These are phyloP conservation scores for Hetaerina titia DNA, from an alignment of 2,888 invertebrate species.

Conservation along the genomic window DNA sequence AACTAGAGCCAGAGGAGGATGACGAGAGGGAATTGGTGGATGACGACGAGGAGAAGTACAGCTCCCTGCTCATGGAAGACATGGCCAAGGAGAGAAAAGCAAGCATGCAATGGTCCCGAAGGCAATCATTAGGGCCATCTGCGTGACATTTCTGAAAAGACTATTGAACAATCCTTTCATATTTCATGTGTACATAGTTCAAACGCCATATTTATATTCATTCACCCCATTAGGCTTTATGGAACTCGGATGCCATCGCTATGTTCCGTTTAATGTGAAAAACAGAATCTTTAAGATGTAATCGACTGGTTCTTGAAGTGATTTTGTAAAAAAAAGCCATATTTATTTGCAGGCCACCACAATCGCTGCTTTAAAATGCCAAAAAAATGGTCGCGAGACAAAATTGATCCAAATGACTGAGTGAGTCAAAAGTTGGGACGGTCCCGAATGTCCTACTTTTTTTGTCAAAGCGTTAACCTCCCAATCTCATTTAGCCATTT, in stretches of 20 bases:
- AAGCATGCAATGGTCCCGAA: constrained; percentile 37
- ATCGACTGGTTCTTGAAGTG: not conserved
- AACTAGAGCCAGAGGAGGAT: not conserved
- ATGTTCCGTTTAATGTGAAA: not conserved
- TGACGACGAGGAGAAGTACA: constrained; percentile 48
- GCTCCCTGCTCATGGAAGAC: constrained; percentile 37
- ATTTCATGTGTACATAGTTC: constrained; percentile 48
- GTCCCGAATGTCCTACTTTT: too few relatives aligned
- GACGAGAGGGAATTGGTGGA: not conserved
- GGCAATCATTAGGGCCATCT: constrained; percentile 45
- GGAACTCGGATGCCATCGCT: not conserved
- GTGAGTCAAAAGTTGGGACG: too few relatives aligned
- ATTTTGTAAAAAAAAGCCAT: not conserved
- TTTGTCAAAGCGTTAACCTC: too few relatives aligned
- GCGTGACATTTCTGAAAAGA: not conserved
- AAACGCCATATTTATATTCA: not conserved
- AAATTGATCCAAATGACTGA: not conserved
- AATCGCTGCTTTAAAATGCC: not conserved
- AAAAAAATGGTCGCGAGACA: not conserved
- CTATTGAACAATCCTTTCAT: not conserved
- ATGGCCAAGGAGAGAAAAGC: not conserved
- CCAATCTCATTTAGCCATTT: too few relatives aligned
- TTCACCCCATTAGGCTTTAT: not conserved
- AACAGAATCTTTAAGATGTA: not conserved
- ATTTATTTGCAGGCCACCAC: not conserved